Evolutionary conservation across 2,888 invertebrate genomes (phyloP).

Genomic region (Scrobipalpa atriplicella): DNA sequence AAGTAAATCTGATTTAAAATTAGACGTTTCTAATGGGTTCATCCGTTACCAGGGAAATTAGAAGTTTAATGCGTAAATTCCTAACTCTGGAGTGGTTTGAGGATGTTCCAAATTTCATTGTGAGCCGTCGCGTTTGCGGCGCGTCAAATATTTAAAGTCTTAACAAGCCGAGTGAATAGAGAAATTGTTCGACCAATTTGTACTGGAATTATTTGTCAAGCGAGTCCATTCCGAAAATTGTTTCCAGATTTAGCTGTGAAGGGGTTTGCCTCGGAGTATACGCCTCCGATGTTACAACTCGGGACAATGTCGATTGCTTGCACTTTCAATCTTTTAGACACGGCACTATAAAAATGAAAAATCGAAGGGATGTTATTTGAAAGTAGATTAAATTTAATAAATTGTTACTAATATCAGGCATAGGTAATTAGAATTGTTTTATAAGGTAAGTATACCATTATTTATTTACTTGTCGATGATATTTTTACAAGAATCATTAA

Average conservation of each 20-base stretch:
- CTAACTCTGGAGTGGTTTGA: constrained; percentile 25
- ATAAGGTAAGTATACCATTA: no score
- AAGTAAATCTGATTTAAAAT: constrained; percentile 19
- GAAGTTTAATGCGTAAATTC: constrained; percentile 25
- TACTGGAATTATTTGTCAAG: constrained; percentile 76
- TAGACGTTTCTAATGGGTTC: constrained; percentile 19
- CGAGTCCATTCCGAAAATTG: constrained; percentile 73
- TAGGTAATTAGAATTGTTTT: no score
- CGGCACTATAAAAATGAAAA: constrained; percentile 29
- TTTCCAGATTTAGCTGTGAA: constrained; percentile 75
- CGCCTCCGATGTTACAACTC: constrained; percentile 55
- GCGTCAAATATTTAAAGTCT: constrained; percentile 51
- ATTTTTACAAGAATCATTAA: no score
- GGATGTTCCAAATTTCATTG: constrained; percentile 33
- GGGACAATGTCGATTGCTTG: constrained; percentile 53
- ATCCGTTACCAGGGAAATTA: constrained; percentile 21
- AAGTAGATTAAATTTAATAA: no score
- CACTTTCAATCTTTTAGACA: constrained; percentile 53
- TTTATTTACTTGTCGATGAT: no score
- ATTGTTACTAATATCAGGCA: no score
- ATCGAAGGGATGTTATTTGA: no score
- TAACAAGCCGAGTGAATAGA: constrained; percentile 64
- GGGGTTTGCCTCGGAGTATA: constrained; percentile 60
- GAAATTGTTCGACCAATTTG: constrained; percentile 70
- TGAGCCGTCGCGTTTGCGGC: constrained; percentile 34